Percentiles rank a stretch among this genome's conserved stretches.
phyloP scores from a whole-genome alignment of 1,140 invertebrate genomes.

The Aphelinus atriplicis region DNA sequence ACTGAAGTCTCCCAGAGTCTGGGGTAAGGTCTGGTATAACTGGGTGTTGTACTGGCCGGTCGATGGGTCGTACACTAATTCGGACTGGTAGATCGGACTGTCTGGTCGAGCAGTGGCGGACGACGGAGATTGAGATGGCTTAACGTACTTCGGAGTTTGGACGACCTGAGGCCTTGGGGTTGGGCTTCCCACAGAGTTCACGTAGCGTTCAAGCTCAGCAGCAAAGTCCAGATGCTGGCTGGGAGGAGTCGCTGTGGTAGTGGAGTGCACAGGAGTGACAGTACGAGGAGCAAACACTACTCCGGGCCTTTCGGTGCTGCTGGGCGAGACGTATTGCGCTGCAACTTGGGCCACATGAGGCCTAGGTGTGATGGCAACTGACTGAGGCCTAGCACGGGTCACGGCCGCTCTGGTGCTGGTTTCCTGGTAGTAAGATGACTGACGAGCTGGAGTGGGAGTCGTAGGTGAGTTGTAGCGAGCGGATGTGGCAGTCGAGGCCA shows the following conservation, averaged over 20 bases:
- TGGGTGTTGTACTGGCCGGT: conserved; percentile 84
- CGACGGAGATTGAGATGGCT: conserved; percentile 50
- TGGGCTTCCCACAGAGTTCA: conserved; percentile 76
- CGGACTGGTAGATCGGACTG: conserved; percentile 76
- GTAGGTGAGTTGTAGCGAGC: conserved; percentile 56
- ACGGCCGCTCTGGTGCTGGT: conserved; percentile 57
- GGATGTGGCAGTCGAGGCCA: conserved; percentile 58
- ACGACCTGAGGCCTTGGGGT: conserved; percentile 51
- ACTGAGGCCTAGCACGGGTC: conserved; percentile 64
- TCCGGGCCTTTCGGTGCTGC: conserved; percentile 67
- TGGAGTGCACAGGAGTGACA: conserved; percentile 59
- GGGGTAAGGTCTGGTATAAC: conserved; percentile 79
- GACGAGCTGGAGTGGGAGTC: conserved; percentile 49
- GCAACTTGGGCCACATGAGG: conserved; percentile 73
- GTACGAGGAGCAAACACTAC: conserved; percentile 53
- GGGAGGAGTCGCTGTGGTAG: conserved; percentile 56
- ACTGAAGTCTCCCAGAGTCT: conserved; percentile 75
- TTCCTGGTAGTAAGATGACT: conserved; percentile 57
- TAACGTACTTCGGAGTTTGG: conserved; percentile 55
- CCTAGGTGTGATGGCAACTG: conserved; percentile 71
- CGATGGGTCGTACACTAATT: conserved; percentile 80
- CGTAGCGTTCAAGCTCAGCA: conserved; percentile 80
- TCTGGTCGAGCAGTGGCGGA: conserved; percentile 49
- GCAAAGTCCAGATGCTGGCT: conserved; percentile 74
- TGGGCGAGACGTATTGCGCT: conserved; percentile 67